Conservation (phyloP, 2,888 invertebrate genomes). For the Brachylomia viminalis region DNA sequence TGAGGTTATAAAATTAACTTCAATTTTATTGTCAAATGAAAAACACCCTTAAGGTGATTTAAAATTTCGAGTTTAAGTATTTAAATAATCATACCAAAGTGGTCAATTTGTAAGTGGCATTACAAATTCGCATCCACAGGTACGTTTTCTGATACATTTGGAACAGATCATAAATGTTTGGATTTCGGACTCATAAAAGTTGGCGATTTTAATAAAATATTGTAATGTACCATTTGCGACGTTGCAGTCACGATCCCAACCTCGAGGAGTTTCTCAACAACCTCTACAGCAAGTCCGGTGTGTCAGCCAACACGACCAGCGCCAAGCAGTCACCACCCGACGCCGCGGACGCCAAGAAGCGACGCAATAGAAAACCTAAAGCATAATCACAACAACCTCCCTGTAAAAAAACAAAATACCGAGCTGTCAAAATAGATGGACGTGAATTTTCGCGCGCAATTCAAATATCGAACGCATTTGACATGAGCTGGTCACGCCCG, state of each 20-base stretch:
- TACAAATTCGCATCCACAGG: neutral
- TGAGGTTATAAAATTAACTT: neutral
- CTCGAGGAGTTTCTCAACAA: constrained; percentile 95
- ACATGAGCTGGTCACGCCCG: constrained; percentile 59
- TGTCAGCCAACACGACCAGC: constrained; percentile 74
- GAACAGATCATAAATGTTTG: neutral
- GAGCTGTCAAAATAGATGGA: constrained; percentile 65
- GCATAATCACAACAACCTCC: constrained; percentile 68
- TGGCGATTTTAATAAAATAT: neutral
- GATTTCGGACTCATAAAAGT: neutral
- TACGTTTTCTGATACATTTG: neutral
- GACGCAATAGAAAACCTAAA: constrained; percentile 86
- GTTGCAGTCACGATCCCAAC: constrained; percentile 92
- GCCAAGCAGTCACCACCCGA: constrained; percentile 69
- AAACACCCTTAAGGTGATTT: neutral
- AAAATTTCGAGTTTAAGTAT: neutral
- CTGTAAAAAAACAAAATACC: constrained; percentile 47
- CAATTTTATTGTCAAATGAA: neutral
- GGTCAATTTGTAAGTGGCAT: neutral
- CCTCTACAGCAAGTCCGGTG: constrained; percentile 92
- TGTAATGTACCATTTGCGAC: neutral
- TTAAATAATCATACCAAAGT: neutral
- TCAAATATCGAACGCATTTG: constrained; percentile 65
- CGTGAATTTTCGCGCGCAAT: constrained; percentile 62
- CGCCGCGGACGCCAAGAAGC: constrained; percentile 77